A percentile compares a stretch with the other conserved stretches of the same genome.
Evolutionary conservation across 2,113 vertebrate genomes (phyloP).

Genomic region (Gorilla gorilla): DNA sequence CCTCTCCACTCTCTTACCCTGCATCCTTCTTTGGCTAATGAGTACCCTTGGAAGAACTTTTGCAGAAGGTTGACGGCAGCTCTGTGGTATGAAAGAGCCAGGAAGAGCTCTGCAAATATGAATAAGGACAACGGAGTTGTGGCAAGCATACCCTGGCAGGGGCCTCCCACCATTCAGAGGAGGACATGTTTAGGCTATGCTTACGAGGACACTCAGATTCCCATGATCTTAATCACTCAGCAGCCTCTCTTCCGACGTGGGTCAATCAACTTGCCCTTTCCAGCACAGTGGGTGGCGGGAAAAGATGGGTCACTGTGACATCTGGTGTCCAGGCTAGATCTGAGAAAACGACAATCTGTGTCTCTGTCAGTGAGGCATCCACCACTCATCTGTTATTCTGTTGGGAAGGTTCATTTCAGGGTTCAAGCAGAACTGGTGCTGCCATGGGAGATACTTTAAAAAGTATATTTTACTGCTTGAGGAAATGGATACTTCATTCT

Average conservation of each 20-base stretch:
- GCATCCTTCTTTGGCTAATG: not conserved
- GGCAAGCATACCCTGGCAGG: no score
- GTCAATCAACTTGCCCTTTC: not conserved
- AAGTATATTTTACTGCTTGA: not conserved
- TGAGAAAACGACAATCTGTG: not conserved
- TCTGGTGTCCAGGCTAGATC: not conserved
- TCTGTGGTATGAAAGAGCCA: not conserved
- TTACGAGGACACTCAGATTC: not conserved
- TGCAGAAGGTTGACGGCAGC: not conserved
- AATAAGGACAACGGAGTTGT: not conserved
- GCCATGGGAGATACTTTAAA: not conserved
- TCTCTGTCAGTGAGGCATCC: slow-evolving; percentile 40
- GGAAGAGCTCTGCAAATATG: not conserved
- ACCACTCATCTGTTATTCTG: not conserved
- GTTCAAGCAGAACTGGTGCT: not conserved
- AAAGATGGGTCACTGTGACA: not conserved
- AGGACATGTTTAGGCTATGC: no score
- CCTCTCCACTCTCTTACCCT: not conserved
- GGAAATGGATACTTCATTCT: no score
- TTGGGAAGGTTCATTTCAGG: not conserved
- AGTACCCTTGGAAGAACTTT: not conserved
- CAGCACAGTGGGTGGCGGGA: not conserved
- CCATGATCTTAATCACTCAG: not conserved
- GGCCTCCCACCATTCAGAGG: not conserved
- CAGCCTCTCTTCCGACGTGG: not conserved